Evolutionary conservation across 2,113 vertebrate species (phyloP).

Genomic region (Protobothrops mucrosquamatus): DNA sequence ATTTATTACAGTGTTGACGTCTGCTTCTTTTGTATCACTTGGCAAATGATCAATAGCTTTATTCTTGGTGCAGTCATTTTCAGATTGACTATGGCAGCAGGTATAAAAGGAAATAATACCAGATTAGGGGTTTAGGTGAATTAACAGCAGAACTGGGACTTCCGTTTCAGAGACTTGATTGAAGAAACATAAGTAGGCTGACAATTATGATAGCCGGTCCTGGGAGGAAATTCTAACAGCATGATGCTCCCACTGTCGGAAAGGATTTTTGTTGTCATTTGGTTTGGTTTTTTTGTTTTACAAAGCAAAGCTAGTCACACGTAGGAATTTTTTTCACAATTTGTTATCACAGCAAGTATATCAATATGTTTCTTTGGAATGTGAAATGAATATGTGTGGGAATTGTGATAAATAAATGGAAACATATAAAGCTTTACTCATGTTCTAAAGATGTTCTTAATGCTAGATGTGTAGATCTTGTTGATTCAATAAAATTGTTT

Average conservation of each 20-base stretch:
- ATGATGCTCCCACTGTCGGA: not conserved
- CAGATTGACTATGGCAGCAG: conserved; percentile 39
- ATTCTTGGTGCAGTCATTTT: conserved; percentile 40
- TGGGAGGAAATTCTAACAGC: conserved; percentile 19
- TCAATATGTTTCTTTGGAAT: conserved; percentile 39
- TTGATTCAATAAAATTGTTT: not conserved
- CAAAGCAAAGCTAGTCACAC: conserved; percentile 30
- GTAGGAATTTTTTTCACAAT: not conserved
- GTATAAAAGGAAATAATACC: conserved; percentile 47
- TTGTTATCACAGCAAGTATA: conserved; percentile 5
- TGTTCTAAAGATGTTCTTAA: not conserved
- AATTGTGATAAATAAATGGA: conserved; percentile 25
- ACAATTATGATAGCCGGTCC: conserved; percentile 25
- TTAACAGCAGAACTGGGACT: conserved; percentile 13
- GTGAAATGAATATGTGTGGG: not conserved
- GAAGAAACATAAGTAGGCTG: conserved; percentile 32
- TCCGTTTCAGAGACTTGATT: conserved; percentile 29
- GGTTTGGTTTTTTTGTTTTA: not conserved
- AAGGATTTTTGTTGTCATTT: not conserved
- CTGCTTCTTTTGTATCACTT: conserved; percentile 66
- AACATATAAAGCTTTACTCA: not conserved
- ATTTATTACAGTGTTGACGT: conserved; percentile 69
- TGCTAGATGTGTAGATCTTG: not conserved
- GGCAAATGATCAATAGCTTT: conserved; percentile 68
- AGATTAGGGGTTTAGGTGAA: conserved; percentile 43